Base-by-base conservation (phyloP, 2,113 vertebrate species). In the Neolamprologus fasciatus region DNA sequence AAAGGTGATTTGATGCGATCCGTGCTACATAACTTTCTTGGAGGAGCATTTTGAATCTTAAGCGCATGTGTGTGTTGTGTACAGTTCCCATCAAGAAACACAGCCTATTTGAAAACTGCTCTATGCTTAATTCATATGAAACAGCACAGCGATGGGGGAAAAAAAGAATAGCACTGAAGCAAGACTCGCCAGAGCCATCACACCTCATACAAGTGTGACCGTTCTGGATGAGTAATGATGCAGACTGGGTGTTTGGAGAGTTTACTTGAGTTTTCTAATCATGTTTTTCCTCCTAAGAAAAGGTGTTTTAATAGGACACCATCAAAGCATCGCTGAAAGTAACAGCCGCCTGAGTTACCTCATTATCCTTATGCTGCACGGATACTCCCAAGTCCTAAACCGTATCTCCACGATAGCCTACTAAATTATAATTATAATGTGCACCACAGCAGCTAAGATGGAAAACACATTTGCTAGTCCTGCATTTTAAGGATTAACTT, bases 1-100 rank as follows among this genome's bases (percentile, higher is more conserved):
- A 89, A 92, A 90, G 89, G 91, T 83, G 86, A 92, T 91, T 89
- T 89, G 90, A 92, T 87, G 90, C 5, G 31, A 84, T 83, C 58
- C 26, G 8, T 9, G 37, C 76, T 63, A 68, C 88, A 83, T 68
- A 84, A 91, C 91, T 86, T 80, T 90, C 85, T 63, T 10, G 54
- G 81, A 83, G 54, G 54, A 83, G 82, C 63, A 13, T 61, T 81
- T 83, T 90, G 86, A 90, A 91, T 90, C 63, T 88, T 76, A 91
- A 89, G 58, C 47, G 90, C 78, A 51, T 73, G 84, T 37, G 33
- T 80, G 54, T 53, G 47, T 35, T 7, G 33, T 71, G 51, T 80
- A 82, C 61, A 71, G 45, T 50, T 26, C 8, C 83, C 78, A 87
- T 87, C 85, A 61, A 78, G 42, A 83, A 76, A 86, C 26, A 26